A percentile compares a stretch with the other conserved stretches of the same genome.
Evolutionary conservation across 1,140 invertebrate species (phyloP).

Genomic region (Acromyrmex echinatior): DNA sequence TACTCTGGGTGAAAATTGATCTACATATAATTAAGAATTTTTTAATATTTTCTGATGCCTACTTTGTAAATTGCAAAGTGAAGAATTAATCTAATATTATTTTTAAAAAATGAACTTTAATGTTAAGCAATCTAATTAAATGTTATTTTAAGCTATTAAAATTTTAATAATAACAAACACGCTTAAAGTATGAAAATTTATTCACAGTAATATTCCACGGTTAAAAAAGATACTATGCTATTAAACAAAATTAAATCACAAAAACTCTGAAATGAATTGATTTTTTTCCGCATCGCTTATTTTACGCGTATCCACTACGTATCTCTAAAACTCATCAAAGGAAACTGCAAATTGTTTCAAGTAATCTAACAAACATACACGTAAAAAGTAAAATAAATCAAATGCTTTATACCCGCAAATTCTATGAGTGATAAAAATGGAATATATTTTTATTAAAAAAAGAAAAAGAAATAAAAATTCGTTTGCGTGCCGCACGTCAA

Average conservation of each 20-base stretch:
- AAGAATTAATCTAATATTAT: too few relatives aligned
- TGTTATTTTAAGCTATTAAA: too few relatives aligned
- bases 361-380: slow-evolving; percentile 17
- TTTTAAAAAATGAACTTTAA: too few relatives aligned
- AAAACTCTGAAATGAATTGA: slow-evolving; percentile 5
- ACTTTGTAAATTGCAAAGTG: too few relatives aligned
- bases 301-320: not conserved
- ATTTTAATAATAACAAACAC: too few relatives aligned
- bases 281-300: not conserved
- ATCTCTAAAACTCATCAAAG: slow-evolving; percentile 20
- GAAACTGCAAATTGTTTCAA: slow-evolving; percentile 44
- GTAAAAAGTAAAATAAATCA: not conserved
- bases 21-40: too few relatives aligned
- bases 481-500: slow-evolving; percentile 57
- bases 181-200: too few relatives aligned
- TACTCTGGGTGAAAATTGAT: too few relatives aligned
- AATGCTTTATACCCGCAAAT: slow-evolving; percentile 25
- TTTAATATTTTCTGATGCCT: too few relatives aligned
- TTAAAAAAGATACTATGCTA: not conserved
- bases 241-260: not conserved
- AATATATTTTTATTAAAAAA: not conserved
- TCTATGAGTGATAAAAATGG: slow-evolving; percentile 44
- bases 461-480: slow-evolving; percentile 18
- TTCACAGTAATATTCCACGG: too few relatives aligned
- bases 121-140: too few relatives aligned